Base-by-base conservation (phyloP, 1,140 invertebrate species). In the Listronotus bonariensis region DNA sequence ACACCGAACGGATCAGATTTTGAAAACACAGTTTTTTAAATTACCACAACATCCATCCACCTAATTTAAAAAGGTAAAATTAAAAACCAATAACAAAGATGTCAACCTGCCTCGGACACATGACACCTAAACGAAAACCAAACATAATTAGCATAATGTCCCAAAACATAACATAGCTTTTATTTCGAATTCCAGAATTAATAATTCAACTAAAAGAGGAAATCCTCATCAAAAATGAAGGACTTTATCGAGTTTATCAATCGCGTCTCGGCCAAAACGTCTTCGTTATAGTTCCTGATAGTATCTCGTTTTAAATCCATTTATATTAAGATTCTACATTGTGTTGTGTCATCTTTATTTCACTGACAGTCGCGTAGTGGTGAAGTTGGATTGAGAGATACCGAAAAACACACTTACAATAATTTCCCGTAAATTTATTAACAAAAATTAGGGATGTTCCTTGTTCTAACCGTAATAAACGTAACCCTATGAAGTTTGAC, bases 271-370 rank as follows among this genome's bases (percentile, higher is more conserved):
- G 48, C 18, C 42, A 40, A 66, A 57, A 58, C 67, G 68, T 68
- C 68, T 70, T 74, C 70, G 72, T 73, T 73, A 69, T 60, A 69
- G 62, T 51, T 56, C 54, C 42, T 32, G 62, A 65, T 65, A 49
- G 10, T 46, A 65, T 65, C 62, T 65, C 15, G 6, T 14, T 51
- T 65, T 54, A 72, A 74, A 74, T 74, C 72, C 70, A 74, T 74
- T 74, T 74, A 74, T 72, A 72, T 74, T 72, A 71, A 72, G 70
- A 74, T 72, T 72, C 64, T 62, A 71, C 68, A 72, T 73, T 70
- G 31, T 73, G 72, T 72, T 68, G 63, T 69, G 72, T 74, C 72
- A 74, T 70, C 52, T 63, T 65, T 57, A 40, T 65, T 65, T 57
- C 45, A 34, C 36, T 65, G 62, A 65, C 54, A 55, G 41, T 63